Percentiles rank a stretch among this genome's conserved stretches.
These are phyloP conservation scores for Anagrus nilaparvatae DNA, from an alignment of 1,140 invertebrate genomes.

Conservation along the genomic window DNA sequence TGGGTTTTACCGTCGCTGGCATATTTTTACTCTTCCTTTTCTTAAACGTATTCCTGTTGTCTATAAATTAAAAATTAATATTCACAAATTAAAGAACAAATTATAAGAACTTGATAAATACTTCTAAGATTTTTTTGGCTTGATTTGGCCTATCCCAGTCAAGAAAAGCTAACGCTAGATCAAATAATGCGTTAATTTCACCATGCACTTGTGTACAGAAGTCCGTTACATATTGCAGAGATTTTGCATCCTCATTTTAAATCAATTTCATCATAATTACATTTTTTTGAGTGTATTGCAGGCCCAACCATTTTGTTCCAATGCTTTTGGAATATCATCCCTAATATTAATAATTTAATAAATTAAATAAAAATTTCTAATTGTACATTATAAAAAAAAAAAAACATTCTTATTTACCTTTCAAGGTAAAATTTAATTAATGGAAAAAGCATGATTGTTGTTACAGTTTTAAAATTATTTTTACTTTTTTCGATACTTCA, in stretches of 20 bases:
- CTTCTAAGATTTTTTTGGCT: slow-evolving; percentile 70
- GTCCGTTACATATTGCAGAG: slow-evolving; percentile 68
- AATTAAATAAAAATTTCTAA: background rate
- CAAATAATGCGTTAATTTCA: slow-evolving; percentile 71
- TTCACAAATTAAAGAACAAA: too few species aligned
- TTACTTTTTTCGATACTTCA: slow-evolving; percentile 45
- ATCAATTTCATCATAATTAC: slow-evolving; percentile 62
- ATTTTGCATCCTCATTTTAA: slow-evolving; percentile 61
- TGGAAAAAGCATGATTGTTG: slow-evolving; percentile 46
- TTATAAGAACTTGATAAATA: too few species aligned
- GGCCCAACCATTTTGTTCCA: slow-evolving; percentile 58
- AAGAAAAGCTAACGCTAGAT: slow-evolving; percentile 69
- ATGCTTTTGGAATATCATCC: slow-evolving; percentile 52
- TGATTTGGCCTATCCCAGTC: slow-evolving; percentile 65
- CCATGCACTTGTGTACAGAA: slow-evolving; percentile 64
- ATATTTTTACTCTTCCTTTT: slow-evolving; percentile 16
- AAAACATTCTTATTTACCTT: slow-evolving; percentile 43
- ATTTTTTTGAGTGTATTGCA: slow-evolving; percentile 59
- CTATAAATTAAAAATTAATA: slow-evolving; percentile 20
- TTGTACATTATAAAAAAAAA: background rate
- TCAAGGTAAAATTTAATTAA: slow-evolving; percentile 59
- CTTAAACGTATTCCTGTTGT: slow-evolving; percentile 58
- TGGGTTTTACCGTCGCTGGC: background rate
- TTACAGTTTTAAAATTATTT: background rate
- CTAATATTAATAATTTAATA: slow-evolving; percentile 19